Conservation (phyloP, 2,888 invertebrate species). For the Clivina fossor region DNA sequence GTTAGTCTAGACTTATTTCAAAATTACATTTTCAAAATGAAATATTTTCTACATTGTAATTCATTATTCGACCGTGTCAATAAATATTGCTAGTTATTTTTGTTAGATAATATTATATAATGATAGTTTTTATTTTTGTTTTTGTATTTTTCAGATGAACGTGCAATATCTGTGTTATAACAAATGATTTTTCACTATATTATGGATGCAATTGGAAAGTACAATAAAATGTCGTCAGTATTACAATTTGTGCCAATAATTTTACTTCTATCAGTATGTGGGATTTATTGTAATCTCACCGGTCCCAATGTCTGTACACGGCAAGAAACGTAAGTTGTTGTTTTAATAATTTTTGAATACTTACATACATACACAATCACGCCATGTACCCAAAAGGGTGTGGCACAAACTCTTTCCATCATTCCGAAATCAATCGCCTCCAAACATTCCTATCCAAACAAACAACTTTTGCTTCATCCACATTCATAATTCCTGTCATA, state of each 20-base stretch:
- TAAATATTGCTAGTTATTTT: not conserved
- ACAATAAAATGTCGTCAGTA: constrained; percentile 12
- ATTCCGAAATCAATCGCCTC: too few relatives aligned
- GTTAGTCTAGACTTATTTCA: too few relatives aligned
- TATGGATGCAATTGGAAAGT: too few relatives aligned
- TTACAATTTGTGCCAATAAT: constrained; percentile 4
- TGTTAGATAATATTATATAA: not conserved
- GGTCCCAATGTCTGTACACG: constrained; percentile 80
- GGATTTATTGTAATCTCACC: constrained; percentile 51
- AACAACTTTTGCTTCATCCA: too few relatives aligned
- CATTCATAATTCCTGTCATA: too few relatives aligned
- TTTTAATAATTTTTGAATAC: constrained; percentile 2
- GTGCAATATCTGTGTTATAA: not conserved
- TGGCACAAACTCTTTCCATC: too few relatives aligned
- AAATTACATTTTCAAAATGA: too few relatives aligned
- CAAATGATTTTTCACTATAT: too few relatives aligned
- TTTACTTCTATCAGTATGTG: constrained; percentile 14
- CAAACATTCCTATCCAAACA: too few relatives aligned
- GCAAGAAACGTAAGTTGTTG: constrained; percentile 69
- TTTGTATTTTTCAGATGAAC: constrained; percentile 1
- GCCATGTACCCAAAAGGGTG: too few relatives aligned
- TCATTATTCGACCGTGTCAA: not conserved
- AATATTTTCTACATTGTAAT: not conserved
- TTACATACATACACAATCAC: too few relatives aligned
- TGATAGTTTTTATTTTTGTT: not conserved